These are phyloP conservation scores for Montipora sp. DNA, from an alignment of 64 coral and sea anemone species.

Conservation along the genomic window DNA sequence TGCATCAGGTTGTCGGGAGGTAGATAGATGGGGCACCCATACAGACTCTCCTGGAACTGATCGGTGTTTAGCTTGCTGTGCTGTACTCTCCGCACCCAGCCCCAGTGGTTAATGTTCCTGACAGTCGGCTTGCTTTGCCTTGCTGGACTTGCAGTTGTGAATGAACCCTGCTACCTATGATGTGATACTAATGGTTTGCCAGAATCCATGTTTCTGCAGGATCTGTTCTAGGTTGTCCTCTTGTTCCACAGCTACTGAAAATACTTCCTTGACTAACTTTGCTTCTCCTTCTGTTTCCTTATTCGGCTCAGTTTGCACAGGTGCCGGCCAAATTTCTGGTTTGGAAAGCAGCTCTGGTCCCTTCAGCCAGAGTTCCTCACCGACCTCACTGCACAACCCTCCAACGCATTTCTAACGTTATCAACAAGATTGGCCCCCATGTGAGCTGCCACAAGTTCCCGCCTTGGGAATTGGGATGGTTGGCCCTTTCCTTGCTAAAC, in stretches of 20 bases:
- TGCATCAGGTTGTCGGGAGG: slow-evolving; percentile 8
- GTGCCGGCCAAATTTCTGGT: slow-evolving; percentile 9
- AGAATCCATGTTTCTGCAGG: slow-evolving; percentile 42
- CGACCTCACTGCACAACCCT: slow-evolving; percentile 12
- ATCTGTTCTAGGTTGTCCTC: slow-evolving; percentile 24
- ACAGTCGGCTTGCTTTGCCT: neutral
- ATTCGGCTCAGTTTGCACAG: slow-evolving; percentile 15
- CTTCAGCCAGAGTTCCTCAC: slow-evolving; percentile 22
- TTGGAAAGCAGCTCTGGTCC: slow-evolving; percentile 41
- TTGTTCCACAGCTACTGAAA: slow-evolving; percentile 5
- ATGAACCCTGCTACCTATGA: slow-evolving; percentile 49
- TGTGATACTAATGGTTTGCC: slow-evolving; percentile 43
- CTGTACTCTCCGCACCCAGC: slow-evolving; percentile 11
- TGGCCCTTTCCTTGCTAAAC: slow-evolving; percentile 54
- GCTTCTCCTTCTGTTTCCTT: slow-evolving; percentile 32
- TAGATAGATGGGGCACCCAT: neutral
- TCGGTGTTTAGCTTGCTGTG: too few species aligned
- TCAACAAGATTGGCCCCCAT: slow-evolving; percentile 65
- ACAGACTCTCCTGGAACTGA: too few species aligned
- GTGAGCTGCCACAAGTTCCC: slow-evolving; percentile 47
- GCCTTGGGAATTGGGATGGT: slow-evolving; percentile 1
- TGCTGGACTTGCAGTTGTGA: slow-evolving; percentile 19
- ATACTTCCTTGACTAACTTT: slow-evolving; percentile 32
- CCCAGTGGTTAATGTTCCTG: too few species aligned
- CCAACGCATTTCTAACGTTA: slow-evolving; percentile 33